Base-by-base conservation (phyloP, 2,888 invertebrate species). In the Melinaea marsaeus region DNA sequence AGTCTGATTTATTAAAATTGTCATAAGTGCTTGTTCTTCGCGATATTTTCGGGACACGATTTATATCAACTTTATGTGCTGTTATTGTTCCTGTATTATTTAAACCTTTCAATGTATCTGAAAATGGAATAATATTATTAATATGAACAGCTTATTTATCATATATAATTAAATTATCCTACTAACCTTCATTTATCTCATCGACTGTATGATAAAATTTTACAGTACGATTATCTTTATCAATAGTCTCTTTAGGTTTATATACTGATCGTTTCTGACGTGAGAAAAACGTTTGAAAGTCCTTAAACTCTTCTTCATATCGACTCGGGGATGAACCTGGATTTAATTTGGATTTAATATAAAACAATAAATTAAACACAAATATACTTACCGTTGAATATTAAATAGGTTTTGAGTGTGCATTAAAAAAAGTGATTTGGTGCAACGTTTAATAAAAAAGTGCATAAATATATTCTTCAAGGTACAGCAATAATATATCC, bases 401-500 rank as follows among this genome's bases (percentile, higher is more conserved):
- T 32, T 13, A 35, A 58, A 13, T 54, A n/a, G 57, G 68, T 64
- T 62, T 65, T 48, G 3, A 7, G 51, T 42, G 42, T 7, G 37
- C 42, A 54, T 66, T 69, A 67, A 72, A 67, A 68, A 63, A 54
- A 42, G 72, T 72, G 72, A 79, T 76, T 63, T 81, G 70, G 84
- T 83, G 74, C 80, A 77, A 66, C 80, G 78, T 72, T 80, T 77
- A 72, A 63, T 70, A 67, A 62, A 62, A 57, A 63, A 63, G 87
- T 85, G 79, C 83, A 74, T 80, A 45, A 64, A 32, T 37, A 13
- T 9, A 61, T 63, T 77, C 73, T 73, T 69, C 72, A 71, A 65
- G 77, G 76, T 70, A 86, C 71, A 69, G 77, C 84, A 70, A 90
- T 76, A 65, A 89, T 66, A 73, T 88, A 90, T 77, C 88, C 90